phyloP scores from a whole-genome alignment of 2,888 invertebrate genomes.

The Papilio gigon region DNA sequence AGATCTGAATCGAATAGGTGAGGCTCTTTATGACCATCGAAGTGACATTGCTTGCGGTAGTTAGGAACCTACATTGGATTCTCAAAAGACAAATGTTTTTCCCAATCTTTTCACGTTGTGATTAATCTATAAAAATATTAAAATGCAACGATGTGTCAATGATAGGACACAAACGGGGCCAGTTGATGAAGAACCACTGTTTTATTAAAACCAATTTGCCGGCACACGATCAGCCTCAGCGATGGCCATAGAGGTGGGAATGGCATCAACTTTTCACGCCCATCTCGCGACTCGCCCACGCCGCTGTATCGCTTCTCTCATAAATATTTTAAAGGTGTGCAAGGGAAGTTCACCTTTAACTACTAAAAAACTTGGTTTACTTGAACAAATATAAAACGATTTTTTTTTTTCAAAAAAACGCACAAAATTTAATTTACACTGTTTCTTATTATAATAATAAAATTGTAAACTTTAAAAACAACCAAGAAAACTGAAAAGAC shows the following conservation, averaged over 20 bases:
- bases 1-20: too few species aligned
- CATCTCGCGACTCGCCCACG: slow-evolving; percentile 47
- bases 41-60: too few species aligned
- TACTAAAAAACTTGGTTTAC: not conserved
- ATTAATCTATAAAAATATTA: not conserved
- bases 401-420: too few species aligned
- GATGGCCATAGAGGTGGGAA: slow-evolving; percentile 50
- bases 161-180: slow-evolving; percentile 29
- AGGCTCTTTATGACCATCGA: too few species aligned
- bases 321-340: slow-evolving; percentile 63
- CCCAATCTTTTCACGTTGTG: not conserved
- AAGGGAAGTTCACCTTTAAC: slow-evolving; percentile 44
- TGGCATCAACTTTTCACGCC: slow-evolving; percentile 61
- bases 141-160: slow-evolving; percentile 7
- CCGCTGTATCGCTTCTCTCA: slow-evolving; percentile 56
- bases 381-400: too few species aligned
- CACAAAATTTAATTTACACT: too few species aligned
- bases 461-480: too few species aligned
- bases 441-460: too few species aligned
- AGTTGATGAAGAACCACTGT: slow-evolving; percentile 50
- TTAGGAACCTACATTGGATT: too few species aligned
- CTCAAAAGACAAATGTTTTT: not conserved
- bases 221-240: slow-evolving; percentile 35
- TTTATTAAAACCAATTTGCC: slow-evolving; percentile 60
- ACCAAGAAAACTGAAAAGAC: too few species aligned